Conservation (phyloP, 2,113 vertebrate species). For the Charadrius vociferus region DNA sequence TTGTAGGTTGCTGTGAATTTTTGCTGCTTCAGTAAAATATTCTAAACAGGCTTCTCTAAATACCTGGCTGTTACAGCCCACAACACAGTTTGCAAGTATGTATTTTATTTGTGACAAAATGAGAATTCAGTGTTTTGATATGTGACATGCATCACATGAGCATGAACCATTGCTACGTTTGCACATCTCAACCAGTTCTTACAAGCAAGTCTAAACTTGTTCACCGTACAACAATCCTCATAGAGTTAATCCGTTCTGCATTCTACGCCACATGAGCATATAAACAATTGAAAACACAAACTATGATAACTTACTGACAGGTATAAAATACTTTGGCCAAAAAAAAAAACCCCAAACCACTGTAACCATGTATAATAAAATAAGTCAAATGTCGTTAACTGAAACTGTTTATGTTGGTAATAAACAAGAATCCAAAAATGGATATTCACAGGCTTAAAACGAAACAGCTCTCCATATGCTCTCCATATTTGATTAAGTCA, state of each 20-base stretch:
- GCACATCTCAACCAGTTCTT: background rate
- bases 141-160: background rate
- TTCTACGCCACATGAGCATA: background rate
- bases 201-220: background rate
- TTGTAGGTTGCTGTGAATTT: background rate
- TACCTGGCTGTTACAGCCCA: background rate
- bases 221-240: background rate
- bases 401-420: conserved; percentile 17
- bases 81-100: background rate
- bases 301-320: conserved; percentile 33
- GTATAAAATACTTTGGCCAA: conserved; percentile 39
- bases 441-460: conserved; percentile 45
- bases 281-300: conserved; percentile 37
- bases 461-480: conserved; percentile 22
- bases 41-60: background rate
- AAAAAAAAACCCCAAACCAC: conserved; percentile 15
- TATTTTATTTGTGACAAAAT: background rate
- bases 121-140: background rate
- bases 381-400: conserved; percentile 27
- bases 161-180: background rate
- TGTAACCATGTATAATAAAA: conserved; percentile 33
- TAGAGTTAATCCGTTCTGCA: conserved; percentile 16
- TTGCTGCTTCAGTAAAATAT: background rate
- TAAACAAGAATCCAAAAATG: background rate
- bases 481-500: background rate